Percentiles rank a stretch among this genome's conserved stretches.
These are phyloP conservation scores for Cephus spinipes DNA, from an alignment of 2,888 invertebrate genomes.

Conservation along the genomic window DNA sequence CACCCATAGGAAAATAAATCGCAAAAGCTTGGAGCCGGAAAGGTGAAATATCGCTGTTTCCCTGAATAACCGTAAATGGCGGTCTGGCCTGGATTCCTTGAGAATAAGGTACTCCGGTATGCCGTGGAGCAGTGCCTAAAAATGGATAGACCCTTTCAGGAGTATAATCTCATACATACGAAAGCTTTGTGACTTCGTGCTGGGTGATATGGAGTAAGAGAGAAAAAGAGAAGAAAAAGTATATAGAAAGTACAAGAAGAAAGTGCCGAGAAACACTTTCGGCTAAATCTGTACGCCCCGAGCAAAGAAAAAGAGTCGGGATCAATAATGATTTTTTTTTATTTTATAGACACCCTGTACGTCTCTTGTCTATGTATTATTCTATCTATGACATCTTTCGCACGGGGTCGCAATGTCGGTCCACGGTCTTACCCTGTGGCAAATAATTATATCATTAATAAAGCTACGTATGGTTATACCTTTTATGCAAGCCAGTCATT, in stretches of 20 bases:
- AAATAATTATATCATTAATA: not conserved
- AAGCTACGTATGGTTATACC: not conserved
- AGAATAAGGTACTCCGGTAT: constrained; percentile 45
- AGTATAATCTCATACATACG: constrained; percentile 44
- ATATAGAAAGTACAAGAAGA: not conserved
- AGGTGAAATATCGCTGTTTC: not conserved
- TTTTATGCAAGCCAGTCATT: not conserved
- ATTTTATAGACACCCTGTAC: not conserved
- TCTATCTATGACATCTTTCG: not conserved
- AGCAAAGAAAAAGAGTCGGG: not conserved
- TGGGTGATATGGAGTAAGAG: constrained; percentile 16
- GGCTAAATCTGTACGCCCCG: not conserved
- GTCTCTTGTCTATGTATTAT: not conserved
- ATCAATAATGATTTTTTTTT: not conserved
- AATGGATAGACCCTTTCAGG: constrained; percentile 44
- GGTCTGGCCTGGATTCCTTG: constrained; percentile 35
- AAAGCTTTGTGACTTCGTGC: constrained; percentile 28
- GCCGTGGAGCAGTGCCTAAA: constrained; percentile 35
- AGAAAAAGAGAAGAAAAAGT: not conserved
- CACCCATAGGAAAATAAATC: not conserved
- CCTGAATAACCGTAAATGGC: constrained; percentile 26
- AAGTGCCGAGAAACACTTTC: not conserved
- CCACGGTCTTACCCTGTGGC: not conserved
- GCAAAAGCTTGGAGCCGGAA: not conserved
- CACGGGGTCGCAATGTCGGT: not conserved